Percentiles rank a stretch among this genome's conserved stretches.
Evolutionary conservation across 2,113 vertebrate genomes (phyloP).

Genomic region (Xenopus borealis): DNA sequence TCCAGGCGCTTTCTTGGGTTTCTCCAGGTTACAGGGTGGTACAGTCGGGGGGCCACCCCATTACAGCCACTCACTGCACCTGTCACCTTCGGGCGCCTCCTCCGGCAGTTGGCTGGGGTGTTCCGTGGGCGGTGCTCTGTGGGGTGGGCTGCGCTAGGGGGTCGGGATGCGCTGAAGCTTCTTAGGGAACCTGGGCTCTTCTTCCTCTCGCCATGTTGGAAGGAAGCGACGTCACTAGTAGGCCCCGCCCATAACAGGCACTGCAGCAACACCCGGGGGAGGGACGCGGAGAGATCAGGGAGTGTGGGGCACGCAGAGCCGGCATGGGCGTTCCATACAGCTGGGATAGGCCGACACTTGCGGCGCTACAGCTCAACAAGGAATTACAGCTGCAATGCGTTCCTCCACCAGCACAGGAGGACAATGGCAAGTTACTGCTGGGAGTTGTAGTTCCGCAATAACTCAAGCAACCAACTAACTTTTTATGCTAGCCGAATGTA

Average conservation of each 20-base stretch:
- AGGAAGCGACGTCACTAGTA: constrained; percentile 92
- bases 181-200: constrained; percentile 25
- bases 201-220: constrained; percentile 89
- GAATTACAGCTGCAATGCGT: too few relatives aligned
- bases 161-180: constrained; percentile 24
- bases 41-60: constrained; percentile 18
- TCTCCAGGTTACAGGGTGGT: constrained; percentile 2
- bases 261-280: not conserved
- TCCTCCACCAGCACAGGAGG: too few relatives aligned
- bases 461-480: too few relatives aligned
- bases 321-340: too few relatives aligned
- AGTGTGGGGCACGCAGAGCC: constrained; percentile 1
- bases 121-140: not conserved
- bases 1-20: not conserved
- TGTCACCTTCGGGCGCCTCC: constrained; percentile 38
- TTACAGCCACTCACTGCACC: constrained; percentile 22
- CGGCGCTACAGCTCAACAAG: too few relatives aligned
- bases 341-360: too few relatives aligned
- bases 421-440: too few relatives aligned
- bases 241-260: constrained; percentile 31
- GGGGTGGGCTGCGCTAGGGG: constrained; percentile 46
- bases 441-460: too few relatives aligned
- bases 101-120: constrained; percentile 15
- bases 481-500: too few relatives aligned
- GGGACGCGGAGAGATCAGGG: not conserved